Evolutionary conservation across 2,113 vertebrate genomes (phyloP), one percentile per base, ranked within the genome.

Genomic region (Bubo blakistoni): DNA sequence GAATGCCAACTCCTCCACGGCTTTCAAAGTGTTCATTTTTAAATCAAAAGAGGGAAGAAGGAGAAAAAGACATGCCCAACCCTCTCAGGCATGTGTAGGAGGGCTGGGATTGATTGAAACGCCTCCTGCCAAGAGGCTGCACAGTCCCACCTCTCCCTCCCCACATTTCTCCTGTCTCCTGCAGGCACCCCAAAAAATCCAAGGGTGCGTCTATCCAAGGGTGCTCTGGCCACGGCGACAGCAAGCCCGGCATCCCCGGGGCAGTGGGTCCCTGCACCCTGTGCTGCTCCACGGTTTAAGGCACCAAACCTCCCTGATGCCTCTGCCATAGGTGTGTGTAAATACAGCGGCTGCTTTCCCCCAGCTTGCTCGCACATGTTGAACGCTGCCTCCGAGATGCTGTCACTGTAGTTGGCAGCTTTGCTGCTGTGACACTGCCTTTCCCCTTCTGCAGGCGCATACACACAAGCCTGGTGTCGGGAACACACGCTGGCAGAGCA

Each of bases 211-310:
- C 63, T 32, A 2, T 5, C 32, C 10, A 0, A 58, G 59, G 58
- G 49, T 42, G 77, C 32, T 76, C 21, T 1, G 7, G 61, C 42
- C 32, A 4, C 1, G 2, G 74, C 4, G 6, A 15, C 55, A 16
- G 61, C 5, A 1, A 52, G 13, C 11, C 18, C 2, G 38, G 46
- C 61, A 2, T 10, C n/a, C 59, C 62, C 4, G 0, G 32, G 34
- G 30, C 54, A 29, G 20, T 4, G 3, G 29, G 15, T 24, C 73
- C 58, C 1, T 0, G 10, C 26, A 18, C 10, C 42, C 71, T 6
- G 29, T 4, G 0, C 32, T 1, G 5, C 12, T 22, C 22, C 2
- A 0, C 2, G 8, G 7, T 65, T 55, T 3, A 11, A 30, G 54
- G 32, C 19, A 8, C 22, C 67, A 7, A 2, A 11, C 6, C 46